Conservation (phyloP, 2,113 vertebrate genomes). For the Otus sunia region DNA sequence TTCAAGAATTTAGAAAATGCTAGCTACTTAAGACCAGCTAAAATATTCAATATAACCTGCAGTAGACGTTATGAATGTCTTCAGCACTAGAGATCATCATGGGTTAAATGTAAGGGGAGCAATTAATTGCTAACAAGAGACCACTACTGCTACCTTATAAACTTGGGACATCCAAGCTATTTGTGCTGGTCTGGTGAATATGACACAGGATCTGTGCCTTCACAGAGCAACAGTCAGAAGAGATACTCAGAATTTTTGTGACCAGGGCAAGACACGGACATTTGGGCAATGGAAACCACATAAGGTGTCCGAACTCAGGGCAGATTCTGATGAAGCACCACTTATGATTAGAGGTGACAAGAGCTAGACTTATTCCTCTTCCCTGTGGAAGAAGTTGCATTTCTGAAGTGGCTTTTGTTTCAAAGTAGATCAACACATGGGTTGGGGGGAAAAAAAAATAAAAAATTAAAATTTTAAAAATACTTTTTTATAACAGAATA, state of each 20-base stretch:
- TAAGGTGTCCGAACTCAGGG: not conserved
- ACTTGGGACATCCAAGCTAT: not conserved
- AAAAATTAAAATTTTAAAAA: not conserved
- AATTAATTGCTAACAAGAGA: not conserved
- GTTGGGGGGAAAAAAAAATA: rapidly evolving
- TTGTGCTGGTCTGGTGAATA: not conserved
- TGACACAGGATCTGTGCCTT: not conserved
- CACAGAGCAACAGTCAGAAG: not conserved
- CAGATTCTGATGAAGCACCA: not conserved
- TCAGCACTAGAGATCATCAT: not conserved
- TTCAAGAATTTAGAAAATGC: not conserved
- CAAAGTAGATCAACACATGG: not conserved
- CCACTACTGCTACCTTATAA: not conserved
- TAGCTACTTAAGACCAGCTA: not conserved
- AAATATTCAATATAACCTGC: not conserved
- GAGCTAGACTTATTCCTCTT: not conserved
- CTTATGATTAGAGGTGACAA: not conserved
- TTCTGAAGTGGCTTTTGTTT: not conserved
- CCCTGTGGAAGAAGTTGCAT: not conserved
- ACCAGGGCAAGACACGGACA: not conserved
- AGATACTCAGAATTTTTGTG: not conserved
- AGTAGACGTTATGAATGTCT: not conserved
- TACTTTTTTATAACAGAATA: not conserved
- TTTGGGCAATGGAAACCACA: not conserved
- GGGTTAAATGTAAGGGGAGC: not conserved